phyloP scores from a whole-genome alignment of 2,113 vertebrate species.

The Halichoerus grypus region DNA sequence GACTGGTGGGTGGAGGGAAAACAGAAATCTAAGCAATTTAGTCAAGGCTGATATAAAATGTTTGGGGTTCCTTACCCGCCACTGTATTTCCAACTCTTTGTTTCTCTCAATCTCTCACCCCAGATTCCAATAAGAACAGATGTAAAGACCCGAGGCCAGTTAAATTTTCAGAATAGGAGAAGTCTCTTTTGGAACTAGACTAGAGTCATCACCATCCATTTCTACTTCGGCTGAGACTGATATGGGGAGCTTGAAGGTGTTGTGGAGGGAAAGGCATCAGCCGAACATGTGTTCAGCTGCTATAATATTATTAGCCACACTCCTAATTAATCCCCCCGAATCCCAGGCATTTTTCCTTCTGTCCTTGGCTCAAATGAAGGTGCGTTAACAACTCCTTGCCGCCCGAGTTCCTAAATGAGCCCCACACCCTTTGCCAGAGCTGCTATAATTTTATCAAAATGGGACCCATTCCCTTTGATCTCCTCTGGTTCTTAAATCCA shows the following conservation, averaged over 20 bases:
- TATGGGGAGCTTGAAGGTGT: slow-evolving; percentile 15
- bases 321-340: slow-evolving; percentile 91
- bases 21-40: not conserved
- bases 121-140: not conserved
- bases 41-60: not conserved
- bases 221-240: slow-evolving; percentile 46
- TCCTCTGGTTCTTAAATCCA: slow-evolving; percentile 93
- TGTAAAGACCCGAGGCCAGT: not conserved
- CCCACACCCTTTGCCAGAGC: slow-evolving; percentile 87
- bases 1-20: not conserved
- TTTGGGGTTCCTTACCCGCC: not conserved
- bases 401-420: slow-evolving; percentile 92
- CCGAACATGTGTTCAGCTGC: slow-evolving; percentile 43
- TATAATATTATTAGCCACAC: slow-evolving; percentile 89
- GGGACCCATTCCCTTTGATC: slow-evolving; percentile 95
- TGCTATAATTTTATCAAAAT: slow-evolving; percentile 92
- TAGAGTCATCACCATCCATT: not conserved
- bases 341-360: slow-evolving; percentile 89
- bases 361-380: slow-evolving; percentile 86
- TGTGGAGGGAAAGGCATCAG: rapidly evolving
- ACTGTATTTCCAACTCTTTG: not conserved
- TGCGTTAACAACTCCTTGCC: slow-evolving; percentile 90
- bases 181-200: slow-evolving; percentile 44
- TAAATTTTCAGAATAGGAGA: not conserved
- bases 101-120: not conserved